Evolutionary conservation across 2,797 vertebrate species (phyloP).

Genomic region (Rallus crepitans): DNA sequence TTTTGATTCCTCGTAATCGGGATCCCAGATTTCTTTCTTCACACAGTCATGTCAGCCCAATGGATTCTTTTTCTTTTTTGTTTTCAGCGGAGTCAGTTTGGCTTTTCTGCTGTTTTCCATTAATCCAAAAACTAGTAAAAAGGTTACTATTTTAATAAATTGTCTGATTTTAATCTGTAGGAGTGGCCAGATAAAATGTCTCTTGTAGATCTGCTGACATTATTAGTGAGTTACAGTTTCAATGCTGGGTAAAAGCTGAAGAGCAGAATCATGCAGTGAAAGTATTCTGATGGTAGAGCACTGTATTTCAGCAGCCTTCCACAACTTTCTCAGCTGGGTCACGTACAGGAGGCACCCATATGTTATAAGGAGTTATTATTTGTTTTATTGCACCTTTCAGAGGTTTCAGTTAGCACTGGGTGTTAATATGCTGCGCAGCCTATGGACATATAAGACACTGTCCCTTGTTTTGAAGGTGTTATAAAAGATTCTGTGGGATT

Average conservation of each 20-base stretch:
- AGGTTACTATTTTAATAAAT: not conserved
- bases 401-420: not conserved
- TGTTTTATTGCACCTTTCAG: not conserved
- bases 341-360: not conserved
- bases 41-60: not conserved
- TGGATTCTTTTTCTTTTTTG: not conserved
- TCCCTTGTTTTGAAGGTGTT: not conserved
- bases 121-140: not conserved
- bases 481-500: not conserved
- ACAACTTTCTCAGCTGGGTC: not conserved
- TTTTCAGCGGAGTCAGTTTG: not conserved
- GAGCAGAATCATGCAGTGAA: not conserved
- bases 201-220: not conserved
- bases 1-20: not conserved
- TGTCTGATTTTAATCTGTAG: not conserved
- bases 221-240: not conserved
- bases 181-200: not conserved
- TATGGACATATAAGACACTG: not conserved
- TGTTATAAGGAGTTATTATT: not conserved
- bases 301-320: not conserved
- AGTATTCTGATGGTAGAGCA: not conserved
- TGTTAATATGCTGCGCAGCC: not conserved
- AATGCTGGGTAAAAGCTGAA: constrained; percentile 21
- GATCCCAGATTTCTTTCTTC: not conserved
- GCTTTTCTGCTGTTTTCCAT: not conserved